Evolutionary conservation across 2,797 vertebrate species (phyloP).

Genomic region (Rallus crepitans): DNA sequence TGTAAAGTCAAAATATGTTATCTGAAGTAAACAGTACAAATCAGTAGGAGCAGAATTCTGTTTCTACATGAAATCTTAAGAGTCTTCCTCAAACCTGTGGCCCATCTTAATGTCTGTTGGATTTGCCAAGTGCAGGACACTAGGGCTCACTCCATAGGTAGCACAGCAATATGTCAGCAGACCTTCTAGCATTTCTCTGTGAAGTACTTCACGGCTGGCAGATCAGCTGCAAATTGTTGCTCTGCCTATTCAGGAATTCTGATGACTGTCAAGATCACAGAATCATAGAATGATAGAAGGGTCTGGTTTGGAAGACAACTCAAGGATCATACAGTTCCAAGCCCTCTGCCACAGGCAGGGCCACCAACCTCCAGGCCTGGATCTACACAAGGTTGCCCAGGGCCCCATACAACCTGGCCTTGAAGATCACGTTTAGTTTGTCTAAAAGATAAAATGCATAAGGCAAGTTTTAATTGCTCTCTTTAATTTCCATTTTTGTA

Average conservation of each 20-base stretch:
- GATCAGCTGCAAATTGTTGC: background rate
- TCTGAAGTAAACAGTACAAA: background rate
- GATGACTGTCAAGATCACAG: background rate
- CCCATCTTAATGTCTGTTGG: background rate
- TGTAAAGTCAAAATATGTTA: background rate
- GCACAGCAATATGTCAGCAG: background rate
- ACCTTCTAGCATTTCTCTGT: background rate
- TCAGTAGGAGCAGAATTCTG: background rate
- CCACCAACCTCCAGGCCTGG: too few species aligned
- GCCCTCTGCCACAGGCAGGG: too few species aligned
- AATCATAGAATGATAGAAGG: too few species aligned
- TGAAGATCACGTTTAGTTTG: background rate
- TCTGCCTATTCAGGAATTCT: background rate
- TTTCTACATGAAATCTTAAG: background rate
- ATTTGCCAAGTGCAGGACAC: background rate
- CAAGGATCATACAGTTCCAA: too few species aligned
- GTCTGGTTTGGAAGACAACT: too few species aligned
- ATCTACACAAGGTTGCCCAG: too few species aligned
- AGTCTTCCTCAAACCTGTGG: background rate
- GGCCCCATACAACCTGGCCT: too few species aligned
- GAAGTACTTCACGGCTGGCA: background rate
- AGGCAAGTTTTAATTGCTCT: background rate
- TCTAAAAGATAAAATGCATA: background rate
- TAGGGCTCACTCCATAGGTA: accelerated
- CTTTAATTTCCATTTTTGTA: background rate